phyloP scores from a whole-genome alignment of 2,888 invertebrate genomes.

The Iselma pallidipennis region DNA sequence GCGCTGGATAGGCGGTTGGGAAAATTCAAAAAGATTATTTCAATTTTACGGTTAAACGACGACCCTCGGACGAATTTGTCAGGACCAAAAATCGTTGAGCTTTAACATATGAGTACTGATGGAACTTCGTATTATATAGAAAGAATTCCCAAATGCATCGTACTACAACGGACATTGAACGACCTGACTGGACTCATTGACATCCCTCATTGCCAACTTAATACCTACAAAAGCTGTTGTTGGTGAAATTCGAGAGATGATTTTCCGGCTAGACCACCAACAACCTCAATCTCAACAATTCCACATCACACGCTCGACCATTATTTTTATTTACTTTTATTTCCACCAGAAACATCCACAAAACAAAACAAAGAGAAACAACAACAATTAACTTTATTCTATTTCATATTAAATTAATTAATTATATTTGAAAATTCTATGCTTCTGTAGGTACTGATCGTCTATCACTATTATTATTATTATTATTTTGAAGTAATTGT shows the following conservation, averaged over 20 bases:
- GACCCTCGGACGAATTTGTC: constrained; percentile 2
- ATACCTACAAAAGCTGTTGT: background rate
- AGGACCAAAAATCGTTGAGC: constrained; percentile 2
- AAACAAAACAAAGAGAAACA: background rate
- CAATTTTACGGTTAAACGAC: constrained; percentile 9
- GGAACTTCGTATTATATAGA: background rate
- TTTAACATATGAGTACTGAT: constrained; percentile 4
- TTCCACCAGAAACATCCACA: background rate
- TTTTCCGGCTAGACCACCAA: background rate
- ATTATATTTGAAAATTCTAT: too few species aligned
- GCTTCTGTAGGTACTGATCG: too few species aligned
- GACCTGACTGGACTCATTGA: constrained; percentile 2
- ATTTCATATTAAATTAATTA: background rate
- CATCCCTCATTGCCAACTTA: constrained; percentile 1
- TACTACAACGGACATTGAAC: background rate
- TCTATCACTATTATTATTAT: too few species aligned
- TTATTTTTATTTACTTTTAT: background rate
- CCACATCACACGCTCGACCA: background rate
- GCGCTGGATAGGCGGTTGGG: background rate
- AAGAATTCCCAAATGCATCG: constrained; percentile 2
- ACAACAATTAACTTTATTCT: background rate
- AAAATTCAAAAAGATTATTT: constrained; percentile 7
- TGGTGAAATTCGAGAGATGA: background rate
- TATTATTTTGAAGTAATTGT: background rate
- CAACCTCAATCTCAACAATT: background rate